phyloP scores from a whole-genome alignment of 1,140 invertebrate species.

The Andricus grossulariae region DNA sequence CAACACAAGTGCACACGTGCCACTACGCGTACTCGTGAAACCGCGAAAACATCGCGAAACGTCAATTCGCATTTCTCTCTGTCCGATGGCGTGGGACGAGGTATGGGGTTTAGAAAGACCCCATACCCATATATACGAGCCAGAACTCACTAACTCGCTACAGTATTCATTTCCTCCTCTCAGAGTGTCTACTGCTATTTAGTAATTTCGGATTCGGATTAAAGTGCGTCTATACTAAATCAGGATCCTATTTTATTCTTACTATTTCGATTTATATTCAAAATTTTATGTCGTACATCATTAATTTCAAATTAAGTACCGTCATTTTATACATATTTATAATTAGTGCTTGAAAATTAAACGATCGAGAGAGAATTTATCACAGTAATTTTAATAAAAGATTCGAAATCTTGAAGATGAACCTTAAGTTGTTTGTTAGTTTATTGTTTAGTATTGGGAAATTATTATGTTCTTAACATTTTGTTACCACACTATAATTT shows the following conservation, averaged over 20 bases:
- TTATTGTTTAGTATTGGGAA: too few relatives aligned
- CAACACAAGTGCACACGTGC: slow-evolving; percentile 38
- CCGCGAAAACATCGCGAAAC: slow-evolving; percentile 11
- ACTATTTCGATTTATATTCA: too few relatives aligned
- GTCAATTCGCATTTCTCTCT: slow-evolving; percentile 43
- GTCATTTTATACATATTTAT: too few relatives aligned
- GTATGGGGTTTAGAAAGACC: slow-evolving; percentile 43
- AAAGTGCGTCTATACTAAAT: neutral
- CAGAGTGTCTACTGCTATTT: slow-evolving; percentile 25
- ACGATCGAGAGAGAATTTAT: too few relatives aligned
- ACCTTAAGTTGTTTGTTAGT: too few relatives aligned
- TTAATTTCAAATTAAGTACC: too few relatives aligned
- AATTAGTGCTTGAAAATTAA: too few relatives aligned
- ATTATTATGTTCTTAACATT: too few relatives aligned
- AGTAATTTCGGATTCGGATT: neutral
- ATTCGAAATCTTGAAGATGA: too few relatives aligned
- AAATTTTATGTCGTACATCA: too few relatives aligned
- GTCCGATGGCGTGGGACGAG: slow-evolving; percentile 40
- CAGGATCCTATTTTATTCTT: neutral
- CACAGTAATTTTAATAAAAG: too few relatives aligned
- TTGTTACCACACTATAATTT: too few relatives aligned
- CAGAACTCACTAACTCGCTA: slow-evolving; percentile 45
- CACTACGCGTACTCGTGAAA: slow-evolving; percentile 17
- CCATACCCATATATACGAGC: slow-evolving; percentile 53
- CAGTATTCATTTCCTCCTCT: slow-evolving; percentile 53